phyloP scores from a whole-genome alignment of 35 echinoderm and acorn worm species.

The Holothuria glaberrima region DNA sequence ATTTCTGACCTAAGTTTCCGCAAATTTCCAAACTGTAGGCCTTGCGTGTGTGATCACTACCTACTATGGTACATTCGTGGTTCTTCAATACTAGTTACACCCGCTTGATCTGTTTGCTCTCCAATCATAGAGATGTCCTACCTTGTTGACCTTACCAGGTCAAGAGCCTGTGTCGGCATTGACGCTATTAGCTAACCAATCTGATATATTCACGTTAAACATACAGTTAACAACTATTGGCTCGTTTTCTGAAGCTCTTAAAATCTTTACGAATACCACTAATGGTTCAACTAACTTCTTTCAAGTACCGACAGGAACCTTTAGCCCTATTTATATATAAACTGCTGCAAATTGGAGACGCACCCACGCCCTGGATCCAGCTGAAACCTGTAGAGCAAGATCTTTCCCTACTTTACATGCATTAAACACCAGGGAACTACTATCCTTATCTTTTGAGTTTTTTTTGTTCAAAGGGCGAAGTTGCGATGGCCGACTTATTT shows the following conservation, averaged over 20 bases:
- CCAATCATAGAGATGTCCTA: constrained; percentile 26
- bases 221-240: constrained; percentile 9
- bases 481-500: no score
- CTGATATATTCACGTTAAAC: constrained; percentile 15
- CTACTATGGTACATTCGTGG: no score
- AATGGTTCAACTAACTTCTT: not conserved
- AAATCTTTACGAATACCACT: not conserved
- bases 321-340: constrained; percentile 15
- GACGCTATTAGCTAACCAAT: constrained; percentile 39
- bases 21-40: no score
- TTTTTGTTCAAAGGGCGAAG: no score
- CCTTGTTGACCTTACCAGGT: constrained; percentile 7
- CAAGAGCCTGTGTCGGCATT: constrained; percentile 18
- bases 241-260: constrained; percentile 1
- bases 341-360: no score
- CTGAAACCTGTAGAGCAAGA: no score
- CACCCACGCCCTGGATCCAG: no score
- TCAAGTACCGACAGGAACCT: constrained; percentile 8
- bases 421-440: no score
- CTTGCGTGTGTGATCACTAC: no score
- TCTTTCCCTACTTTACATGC: no score
- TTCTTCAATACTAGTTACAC: not conserved
- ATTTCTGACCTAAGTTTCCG: no score
- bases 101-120: constrained; percentile 19
- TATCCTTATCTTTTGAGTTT: no score